A percentile compares a stretch with the other conserved stretches of the same genome.
phyloP scores from a whole-genome alignment of 2,113 vertebrate species.

The Platichthys stellatus region DNA sequence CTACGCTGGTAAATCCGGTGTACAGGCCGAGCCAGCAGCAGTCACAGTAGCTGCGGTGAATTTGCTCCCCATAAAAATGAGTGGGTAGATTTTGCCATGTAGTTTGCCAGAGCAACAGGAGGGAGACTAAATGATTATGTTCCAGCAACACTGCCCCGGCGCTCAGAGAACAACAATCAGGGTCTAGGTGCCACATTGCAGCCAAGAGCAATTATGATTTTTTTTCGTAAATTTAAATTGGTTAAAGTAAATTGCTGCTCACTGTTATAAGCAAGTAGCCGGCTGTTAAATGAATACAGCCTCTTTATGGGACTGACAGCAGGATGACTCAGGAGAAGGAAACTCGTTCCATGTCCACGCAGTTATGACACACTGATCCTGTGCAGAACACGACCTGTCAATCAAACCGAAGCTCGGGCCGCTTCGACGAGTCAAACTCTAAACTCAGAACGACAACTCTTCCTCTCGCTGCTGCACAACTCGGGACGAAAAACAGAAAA shows the following conservation, averaged over 20 bases:
- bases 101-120: constrained; percentile 14
- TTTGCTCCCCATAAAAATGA: constrained; percentile 71
- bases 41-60: constrained; percentile 48
- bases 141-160: constrained; percentile 68
- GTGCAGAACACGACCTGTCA: constrained; percentile 37
- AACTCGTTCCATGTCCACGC: constrained; percentile 18
- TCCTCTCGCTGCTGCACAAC: constrained; percentile 15
- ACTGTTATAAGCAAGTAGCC: constrained; percentile 9
- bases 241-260: background rate
- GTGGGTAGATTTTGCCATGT: constrained; percentile 27
- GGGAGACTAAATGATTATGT: constrained; percentile 76
- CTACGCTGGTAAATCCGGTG: constrained; percentile 50
- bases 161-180: constrained; percentile 74
- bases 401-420: constrained; percentile 13
- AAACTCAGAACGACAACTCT: constrained; percentile 38
- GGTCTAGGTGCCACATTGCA: constrained; percentile 52
- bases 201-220: constrained; percentile 61
- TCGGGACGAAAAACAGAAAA: background rate
- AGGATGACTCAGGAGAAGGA: constrained; percentile 21
- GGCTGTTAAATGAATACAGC: constrained; percentile 18
- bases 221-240: background rate
- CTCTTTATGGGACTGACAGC: constrained; percentile 22
- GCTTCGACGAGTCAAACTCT: constrained; percentile 16
- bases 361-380: constrained; percentile 35
- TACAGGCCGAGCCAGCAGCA: constrained; percentile 45